These are phyloP conservation scores for Esperia sulphurella DNA, from an alignment of 2,888 invertebrate species.

Conservation along the genomic window DNA sequence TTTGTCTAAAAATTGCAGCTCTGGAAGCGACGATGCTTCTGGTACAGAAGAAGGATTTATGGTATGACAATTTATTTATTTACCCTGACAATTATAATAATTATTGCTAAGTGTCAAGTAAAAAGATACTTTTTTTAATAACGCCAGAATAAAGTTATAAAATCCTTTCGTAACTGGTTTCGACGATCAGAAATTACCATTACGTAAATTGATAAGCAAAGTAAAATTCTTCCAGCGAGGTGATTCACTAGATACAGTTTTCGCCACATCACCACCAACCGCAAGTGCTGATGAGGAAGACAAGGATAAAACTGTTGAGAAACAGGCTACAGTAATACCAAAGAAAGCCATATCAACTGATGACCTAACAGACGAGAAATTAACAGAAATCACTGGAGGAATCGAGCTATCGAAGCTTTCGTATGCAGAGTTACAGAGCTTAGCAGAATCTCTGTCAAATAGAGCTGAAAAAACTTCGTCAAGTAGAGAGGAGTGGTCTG, in stretches of 20 bases:
- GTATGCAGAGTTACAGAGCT: constrained; percentile 62
- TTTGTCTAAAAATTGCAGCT: constrained; percentile 54
- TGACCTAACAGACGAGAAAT: constrained; percentile 58
- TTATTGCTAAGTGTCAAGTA: too few relatives aligned
- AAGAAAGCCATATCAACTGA: constrained; percentile 33
- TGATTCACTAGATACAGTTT: constrained; percentile 83
- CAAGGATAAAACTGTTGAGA: constrained; percentile 28
- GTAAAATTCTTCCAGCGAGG: constrained; percentile 72
- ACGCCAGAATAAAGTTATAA: too few relatives aligned
- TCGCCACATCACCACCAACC: constrained; percentile 80
- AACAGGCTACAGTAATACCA: constrained; percentile 5
- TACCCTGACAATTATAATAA: too few relatives aligned
- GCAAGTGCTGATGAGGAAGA: constrained; percentile 53
- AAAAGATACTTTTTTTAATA: too few relatives aligned
- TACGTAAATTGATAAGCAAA: too few relatives aligned
- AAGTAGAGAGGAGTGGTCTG: constrained; percentile 68
- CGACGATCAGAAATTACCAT: too few relatives aligned
- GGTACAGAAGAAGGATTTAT: constrained; percentile 71
- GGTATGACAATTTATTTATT: constrained; percentile 33
- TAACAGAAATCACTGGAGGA: constrained; percentile 61
- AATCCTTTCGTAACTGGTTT: too few relatives aligned
- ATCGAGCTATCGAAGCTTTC: constrained; percentile 65
- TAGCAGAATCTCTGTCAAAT: constrained; percentile 63
- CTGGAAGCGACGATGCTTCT: constrained; percentile 69
- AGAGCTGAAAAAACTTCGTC: constrained; percentile 62